Percentiles rank a stretch among this genome's conserved stretches.
These are phyloP conservation scores for Entelurus aequoreus DNA, from an alignment of 2,113 vertebrate species.

Conservation along the genomic window DNA sequence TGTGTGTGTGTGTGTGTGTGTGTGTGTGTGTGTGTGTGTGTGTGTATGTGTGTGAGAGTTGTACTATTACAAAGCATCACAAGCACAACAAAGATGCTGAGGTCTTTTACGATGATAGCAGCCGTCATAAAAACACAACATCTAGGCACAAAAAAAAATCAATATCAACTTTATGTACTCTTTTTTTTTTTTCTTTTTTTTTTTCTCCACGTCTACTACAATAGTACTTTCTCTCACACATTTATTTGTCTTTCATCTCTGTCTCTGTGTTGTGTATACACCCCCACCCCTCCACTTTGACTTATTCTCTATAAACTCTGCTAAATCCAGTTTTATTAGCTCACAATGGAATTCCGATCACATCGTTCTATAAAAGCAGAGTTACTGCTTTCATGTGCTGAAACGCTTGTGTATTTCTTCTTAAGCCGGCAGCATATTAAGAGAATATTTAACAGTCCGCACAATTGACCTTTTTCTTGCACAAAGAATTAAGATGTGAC, in stretches of 20 bases:
- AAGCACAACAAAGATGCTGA: too few species aligned
- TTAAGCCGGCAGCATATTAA: slow-evolving; percentile 58
- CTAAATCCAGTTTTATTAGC: slow-evolving; percentile 13
- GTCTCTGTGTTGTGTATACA: too few species aligned
- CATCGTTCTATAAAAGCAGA: slow-evolving; percentile 60
- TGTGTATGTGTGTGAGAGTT: too few species aligned
- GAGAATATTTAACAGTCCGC: slow-evolving; percentile 49
- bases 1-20: too few species aligned
- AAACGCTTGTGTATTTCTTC: slow-evolving; percentile 56
- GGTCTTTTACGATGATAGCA: too few species aligned
- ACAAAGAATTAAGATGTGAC: slow-evolving; percentile 30
- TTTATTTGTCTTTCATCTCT: slow-evolving; percentile 16
- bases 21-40: too few species aligned
- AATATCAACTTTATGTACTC: slow-evolving; percentile 27
- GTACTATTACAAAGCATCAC: too few species aligned
- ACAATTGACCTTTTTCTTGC: slow-evolving; percentile 52
- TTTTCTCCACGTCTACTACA: background rate
- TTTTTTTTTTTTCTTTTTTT: too few species aligned
- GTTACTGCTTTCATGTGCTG: slow-evolving; percentile 54
- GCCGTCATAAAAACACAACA: too few species aligned
- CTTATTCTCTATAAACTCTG: slow-evolving; percentile 15
- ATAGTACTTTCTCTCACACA: slow-evolving; percentile 23
- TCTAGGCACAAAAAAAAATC: too few species aligned
- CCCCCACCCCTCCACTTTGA: slow-evolving; percentile 17
- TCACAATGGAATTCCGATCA: slow-evolving; percentile 54